A percentile compares a stretch with the other conserved stretches of the same genome.
phyloP scores from a whole-genome alignment of 2,888 invertebrate species.

The Trichacis sp. region DNA sequence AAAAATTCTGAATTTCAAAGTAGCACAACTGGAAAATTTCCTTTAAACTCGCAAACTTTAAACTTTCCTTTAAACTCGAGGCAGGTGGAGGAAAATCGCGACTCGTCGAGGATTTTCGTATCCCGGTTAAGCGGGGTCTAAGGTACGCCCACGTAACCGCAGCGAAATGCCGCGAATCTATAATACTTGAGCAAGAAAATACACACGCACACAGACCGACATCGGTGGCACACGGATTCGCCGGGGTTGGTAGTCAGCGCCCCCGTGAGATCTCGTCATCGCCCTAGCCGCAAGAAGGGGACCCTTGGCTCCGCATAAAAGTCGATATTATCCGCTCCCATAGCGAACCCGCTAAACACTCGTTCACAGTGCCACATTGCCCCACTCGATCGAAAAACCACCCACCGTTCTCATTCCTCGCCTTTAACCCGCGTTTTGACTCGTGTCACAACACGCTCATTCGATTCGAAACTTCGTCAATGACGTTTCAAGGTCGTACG shows the following conservation, averaged over 20 bases:
- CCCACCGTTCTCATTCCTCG: not conserved
- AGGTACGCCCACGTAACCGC: conserved; percentile 2
- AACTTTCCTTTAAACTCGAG: no score
- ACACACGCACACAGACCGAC: not conserved
- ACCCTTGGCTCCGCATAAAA: conserved; percentile 9
- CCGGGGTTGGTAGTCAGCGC: conserved; percentile 8
- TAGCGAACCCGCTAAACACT: conserved; percentile 2
- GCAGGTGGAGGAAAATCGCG: not conserved
- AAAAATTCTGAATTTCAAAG: no score
- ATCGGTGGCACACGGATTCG: conserved; percentile 7
- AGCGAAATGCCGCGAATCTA: conserved; percentile 3
- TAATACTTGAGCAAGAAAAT: not conserved
- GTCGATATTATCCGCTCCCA: conserved; percentile 11
- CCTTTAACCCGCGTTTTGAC: not conserved
- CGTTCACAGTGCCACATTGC: conserved; percentile 3
- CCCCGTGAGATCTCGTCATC: conserved; percentile 56
- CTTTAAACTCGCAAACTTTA: no score
- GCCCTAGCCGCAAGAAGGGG: conserved; percentile 31
- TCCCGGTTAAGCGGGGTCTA: not conserved
- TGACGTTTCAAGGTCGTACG: conserved; percentile 1
- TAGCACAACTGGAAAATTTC: no score
- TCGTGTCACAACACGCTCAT: not conserved
- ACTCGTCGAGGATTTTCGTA: not conserved
- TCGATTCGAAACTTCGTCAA: not conserved
- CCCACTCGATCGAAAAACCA: not conserved